These are phyloP conservation scores for Thymallus thymallus DNA, from an alignment of 2,113 vertebrate species.

Conservation along the genomic window DNA sequence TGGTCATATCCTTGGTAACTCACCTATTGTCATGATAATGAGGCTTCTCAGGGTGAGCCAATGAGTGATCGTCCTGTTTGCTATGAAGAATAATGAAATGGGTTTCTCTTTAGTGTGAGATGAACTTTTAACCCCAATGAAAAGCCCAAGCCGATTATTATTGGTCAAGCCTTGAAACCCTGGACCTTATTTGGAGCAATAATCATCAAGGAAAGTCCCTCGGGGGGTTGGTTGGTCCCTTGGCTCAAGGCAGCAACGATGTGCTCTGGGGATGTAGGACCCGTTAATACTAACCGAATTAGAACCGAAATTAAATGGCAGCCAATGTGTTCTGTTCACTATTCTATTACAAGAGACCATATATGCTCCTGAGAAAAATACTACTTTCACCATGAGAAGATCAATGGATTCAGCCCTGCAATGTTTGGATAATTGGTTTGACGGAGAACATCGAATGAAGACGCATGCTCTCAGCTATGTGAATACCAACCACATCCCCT, in stretches of 20 bases:
- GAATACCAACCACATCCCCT: neutral
- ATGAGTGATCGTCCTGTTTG: conserved; percentile 53
- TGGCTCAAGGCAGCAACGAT: neutral
- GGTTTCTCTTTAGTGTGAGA: conserved; percentile 23
- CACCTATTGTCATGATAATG: conserved; percentile 68
- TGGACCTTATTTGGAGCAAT: neutral
- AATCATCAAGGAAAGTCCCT: neutral
- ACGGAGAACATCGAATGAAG: neutral
- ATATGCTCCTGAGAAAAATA: neutral
- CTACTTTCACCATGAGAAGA: neutral
- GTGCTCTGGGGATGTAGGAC: neutral
- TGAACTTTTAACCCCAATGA: conserved; percentile 62
- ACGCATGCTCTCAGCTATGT: neutral
- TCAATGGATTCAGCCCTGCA: neutral
- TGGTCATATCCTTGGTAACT: conserved; percentile 44
- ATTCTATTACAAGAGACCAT: neutral
- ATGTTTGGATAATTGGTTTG: neutral
- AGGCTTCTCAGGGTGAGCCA: conserved; percentile 43
- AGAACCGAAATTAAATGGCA: no score
- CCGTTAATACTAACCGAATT: no score
- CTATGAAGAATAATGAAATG: conserved; percentile 49
- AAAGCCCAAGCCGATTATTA: conserved; percentile 36
- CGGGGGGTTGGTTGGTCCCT: neutral
- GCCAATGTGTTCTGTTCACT: neutral
- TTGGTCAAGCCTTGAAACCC: conserved; percentile 29